A percentile compares a stretch with the other conserved stretches of the same genome.
Conservation (phyloP, 2,113 vertebrate genomes). For the Taxidea taxus region DNA sequence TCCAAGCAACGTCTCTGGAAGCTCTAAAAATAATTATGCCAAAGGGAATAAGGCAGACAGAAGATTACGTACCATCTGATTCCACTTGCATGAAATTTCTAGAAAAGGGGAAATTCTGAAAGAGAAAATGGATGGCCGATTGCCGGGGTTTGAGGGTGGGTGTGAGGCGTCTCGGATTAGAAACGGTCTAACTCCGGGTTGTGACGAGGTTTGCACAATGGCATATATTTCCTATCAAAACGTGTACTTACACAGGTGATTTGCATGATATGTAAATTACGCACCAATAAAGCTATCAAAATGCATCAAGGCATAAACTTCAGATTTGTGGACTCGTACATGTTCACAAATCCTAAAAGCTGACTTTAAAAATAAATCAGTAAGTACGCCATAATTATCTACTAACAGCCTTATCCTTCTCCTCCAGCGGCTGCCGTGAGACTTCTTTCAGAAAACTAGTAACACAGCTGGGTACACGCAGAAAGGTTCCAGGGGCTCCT, state of each 20-base stretch:
- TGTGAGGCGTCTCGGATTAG: background rate
- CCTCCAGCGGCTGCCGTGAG: background rate
- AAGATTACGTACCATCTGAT: background rate
- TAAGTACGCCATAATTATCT: background rate
- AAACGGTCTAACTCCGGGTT: fast-evolving
- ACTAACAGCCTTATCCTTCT: background rate
- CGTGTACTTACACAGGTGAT: background rate
- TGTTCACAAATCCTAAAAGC: background rate
- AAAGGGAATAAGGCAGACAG: background rate
- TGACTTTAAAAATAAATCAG: background rate
- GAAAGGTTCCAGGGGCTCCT: background rate
- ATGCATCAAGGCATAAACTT: background rate
- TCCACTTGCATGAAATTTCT: background rate
- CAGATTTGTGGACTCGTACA: background rate
- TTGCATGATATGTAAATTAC: background rate
- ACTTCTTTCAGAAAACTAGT: background rate
- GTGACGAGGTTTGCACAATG: fast-evolving
- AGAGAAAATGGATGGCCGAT: background rate
- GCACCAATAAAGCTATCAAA: background rate
- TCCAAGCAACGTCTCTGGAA: background rate
- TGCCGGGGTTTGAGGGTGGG: background rate
- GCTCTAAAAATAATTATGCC: background rate
- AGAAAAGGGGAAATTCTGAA: background rate
- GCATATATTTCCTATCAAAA: background rate
- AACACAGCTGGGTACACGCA: background rate